Evolutionary conservation across 1,140 invertebrate species (phyloP), one percentile per base, ranked within the genome.

Genomic region (Rhagoletis zephyria): DNA sequence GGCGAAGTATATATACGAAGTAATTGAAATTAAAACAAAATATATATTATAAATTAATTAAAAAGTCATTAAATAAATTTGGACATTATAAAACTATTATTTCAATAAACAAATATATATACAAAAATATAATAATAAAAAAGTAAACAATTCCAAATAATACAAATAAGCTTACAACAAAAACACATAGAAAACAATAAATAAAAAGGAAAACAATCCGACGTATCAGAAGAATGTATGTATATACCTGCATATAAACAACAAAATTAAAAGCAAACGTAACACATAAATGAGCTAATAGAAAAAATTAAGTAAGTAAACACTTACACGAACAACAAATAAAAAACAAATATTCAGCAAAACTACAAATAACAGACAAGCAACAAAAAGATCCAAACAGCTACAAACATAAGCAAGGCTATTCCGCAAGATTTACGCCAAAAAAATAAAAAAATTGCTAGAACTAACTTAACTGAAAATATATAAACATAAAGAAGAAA

Each of bases 21-120:
- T 67, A 85, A 86, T 56, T 64, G 85, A 67, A 86, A 19, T 87
- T 81, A 88, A 87, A 90, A 87, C 89, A 89, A 91, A 90, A 74
- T 89, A 90, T 90, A 74, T 89, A 90, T 90, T 91, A 87, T 91
- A 90, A 90, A 90, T 90, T 91, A 88, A 90, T 91, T 90, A 89
- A 89, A 91, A 81, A 81, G 3, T 74, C 67, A 74, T 74, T 74
- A 81, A 81, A 56, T 51, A 81, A 81, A 12, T 30, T 59, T 63
- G 51, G 12, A 61, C 61, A 45, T 65, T 65, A 86, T 16, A 10
- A 14, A 86, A 86, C 16, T n/a, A 86, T 77, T 60, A 86, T 87
- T 64, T 59, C 88, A 63, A 87, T 19, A 88, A 77, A 81, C 14
- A 81, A 81, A 48, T 87, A 48, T 67, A 64, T 87, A 87, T 70